Evolutionary conservation across 2,113 vertebrate genomes (phyloP).

Genomic region (Pipa parva): DNA sequence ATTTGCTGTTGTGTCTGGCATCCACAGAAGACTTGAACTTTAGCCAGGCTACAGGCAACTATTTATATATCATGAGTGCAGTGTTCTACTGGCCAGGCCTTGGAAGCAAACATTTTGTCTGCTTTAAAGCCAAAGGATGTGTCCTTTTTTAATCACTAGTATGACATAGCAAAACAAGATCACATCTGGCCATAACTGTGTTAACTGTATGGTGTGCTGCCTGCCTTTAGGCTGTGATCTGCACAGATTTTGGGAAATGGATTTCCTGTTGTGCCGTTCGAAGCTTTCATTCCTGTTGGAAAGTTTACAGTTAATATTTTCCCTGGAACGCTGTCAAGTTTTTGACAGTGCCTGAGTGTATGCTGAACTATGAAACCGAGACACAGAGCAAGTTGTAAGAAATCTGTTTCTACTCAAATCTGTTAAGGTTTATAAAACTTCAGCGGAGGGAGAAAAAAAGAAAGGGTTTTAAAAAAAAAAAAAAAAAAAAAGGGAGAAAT

Average conservation of each 20-base stretch:
- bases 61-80: constrained; percentile 77
- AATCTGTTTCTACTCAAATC: constrained; percentile 87
- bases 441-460: constrained; percentile 42
- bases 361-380: constrained; percentile 73
- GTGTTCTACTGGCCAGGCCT: constrained; percentile 70
- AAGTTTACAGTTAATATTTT: constrained; percentile 84
- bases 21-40: constrained; percentile 72
- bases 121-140: constrained; percentile 48
- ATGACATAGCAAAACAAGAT: constrained; percentile 41
- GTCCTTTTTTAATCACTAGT: constrained; percentile 39
- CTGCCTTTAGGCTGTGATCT: background rate
- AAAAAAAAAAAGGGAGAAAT: background rate
- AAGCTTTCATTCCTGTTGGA: constrained; percentile 65
- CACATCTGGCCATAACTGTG: constrained; percentile 34
- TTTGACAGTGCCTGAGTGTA: constrained; percentile 74
- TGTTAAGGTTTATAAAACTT: constrained; percentile 68
- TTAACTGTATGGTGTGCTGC: constrained; percentile 27
- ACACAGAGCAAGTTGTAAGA: constrained; percentile 69
- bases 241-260: constrained; percentile 28
- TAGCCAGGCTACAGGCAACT: constrained; percentile 83
- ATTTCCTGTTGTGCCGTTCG: constrained; percentile 50
- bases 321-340: constrained; percentile 83
- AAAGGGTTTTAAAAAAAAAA: constrained; percentile 32
- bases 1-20: constrained; percentile 78
- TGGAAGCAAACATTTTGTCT: constrained; percentile 43